Percentiles rank a stretch among this genome's conserved stretches.
Conservation (phyloP, 2,888 invertebrate species). For the Desoria tigrina region DNA sequence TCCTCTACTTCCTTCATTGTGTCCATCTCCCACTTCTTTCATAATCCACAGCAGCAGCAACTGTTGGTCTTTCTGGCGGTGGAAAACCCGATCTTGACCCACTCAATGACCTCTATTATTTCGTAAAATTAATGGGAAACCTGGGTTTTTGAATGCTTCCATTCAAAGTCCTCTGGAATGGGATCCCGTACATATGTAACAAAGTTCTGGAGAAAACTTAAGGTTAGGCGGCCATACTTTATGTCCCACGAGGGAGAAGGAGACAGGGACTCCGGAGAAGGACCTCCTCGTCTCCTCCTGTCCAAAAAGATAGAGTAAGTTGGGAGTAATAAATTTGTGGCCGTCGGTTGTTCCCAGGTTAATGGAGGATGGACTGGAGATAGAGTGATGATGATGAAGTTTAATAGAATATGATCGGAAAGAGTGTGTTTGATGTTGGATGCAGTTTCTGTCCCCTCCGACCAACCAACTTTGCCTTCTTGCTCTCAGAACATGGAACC, state of each 20-base stretch:
- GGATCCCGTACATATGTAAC: too few species aligned
- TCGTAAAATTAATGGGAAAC: constrained; percentile 11
- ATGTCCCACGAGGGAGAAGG: too few species aligned
- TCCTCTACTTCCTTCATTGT: not conserved
- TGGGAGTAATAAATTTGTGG: too few species aligned
- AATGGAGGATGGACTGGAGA: not conserved
- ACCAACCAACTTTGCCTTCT: not conserved
- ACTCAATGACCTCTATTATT: constrained; percentile 17
- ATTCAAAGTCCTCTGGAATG: too few species aligned
- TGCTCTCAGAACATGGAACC: constrained; percentile 1
- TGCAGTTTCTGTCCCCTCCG: not conserved
- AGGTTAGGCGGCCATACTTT: constrained; percentile 11
- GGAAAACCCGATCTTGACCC: constrained; percentile 14
- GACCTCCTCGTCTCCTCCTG: too few species aligned
- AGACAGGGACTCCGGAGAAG: too few species aligned
- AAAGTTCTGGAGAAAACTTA: too few species aligned
- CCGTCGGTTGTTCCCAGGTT: not conserved
- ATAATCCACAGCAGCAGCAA: too few species aligned
- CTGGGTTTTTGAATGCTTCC: not conserved
- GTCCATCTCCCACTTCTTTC: constrained; percentile 9
- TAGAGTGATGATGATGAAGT: constrained; percentile 3
- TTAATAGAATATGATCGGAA: constrained; percentile 3
- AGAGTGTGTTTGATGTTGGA: constrained; percentile 2
- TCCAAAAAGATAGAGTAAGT: too few species aligned
- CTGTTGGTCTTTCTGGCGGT: too few species aligned